Base-by-base conservation (phyloP, 2,888 invertebrate genomes). In the Trissolcus brochymenae region DNA sequence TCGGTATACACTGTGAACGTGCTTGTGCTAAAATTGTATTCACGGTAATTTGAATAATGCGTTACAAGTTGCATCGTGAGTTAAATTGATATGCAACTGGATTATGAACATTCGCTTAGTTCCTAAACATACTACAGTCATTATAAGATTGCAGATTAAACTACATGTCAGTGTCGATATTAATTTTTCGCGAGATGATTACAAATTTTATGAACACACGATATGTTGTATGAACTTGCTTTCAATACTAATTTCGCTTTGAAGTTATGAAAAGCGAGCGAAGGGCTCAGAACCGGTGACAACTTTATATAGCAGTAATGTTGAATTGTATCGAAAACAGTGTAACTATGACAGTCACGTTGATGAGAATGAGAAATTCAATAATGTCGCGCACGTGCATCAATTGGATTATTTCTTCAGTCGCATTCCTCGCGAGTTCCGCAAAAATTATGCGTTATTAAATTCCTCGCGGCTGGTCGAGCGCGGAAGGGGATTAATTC, bases 331-430 rank as follows among this genome's bases (percentile, higher is more conserved):
- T 11, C 35, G 35, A 35, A 35, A 9, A 35, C 35, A 35, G 35
- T 11, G 35, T 35, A 25, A 25, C 25, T 25, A 25, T 25, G 35
- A 35, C 35, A 35, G 35, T 35, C 35, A 35, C 35, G 35, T 11
- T 35, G 35, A 35, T 35, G 35, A 35, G 35, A 35, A 35, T 35
- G 35, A 35, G 46, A 57, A 74, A 67, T 60, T 50, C 70, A 76
- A 70, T 70, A 76, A 70, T 65, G 70, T 70, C 65, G 65, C 59
- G 67, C 64, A 66, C 35, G 35, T 64, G 70, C 68, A 65, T 70
- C 64, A 70, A 70, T 70, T 59, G 59, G 60, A 65, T 76, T 76
- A 65, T 70, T 76, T 61, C 68, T 64, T 65, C 55, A 17, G 46
- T 40, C 64, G 35, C 60, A 53, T 65, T 70, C 61, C 60, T 57